phyloP scores from a whole-genome alignment of 2,888 invertebrate genomes.

The Plusia festucae region DNA sequence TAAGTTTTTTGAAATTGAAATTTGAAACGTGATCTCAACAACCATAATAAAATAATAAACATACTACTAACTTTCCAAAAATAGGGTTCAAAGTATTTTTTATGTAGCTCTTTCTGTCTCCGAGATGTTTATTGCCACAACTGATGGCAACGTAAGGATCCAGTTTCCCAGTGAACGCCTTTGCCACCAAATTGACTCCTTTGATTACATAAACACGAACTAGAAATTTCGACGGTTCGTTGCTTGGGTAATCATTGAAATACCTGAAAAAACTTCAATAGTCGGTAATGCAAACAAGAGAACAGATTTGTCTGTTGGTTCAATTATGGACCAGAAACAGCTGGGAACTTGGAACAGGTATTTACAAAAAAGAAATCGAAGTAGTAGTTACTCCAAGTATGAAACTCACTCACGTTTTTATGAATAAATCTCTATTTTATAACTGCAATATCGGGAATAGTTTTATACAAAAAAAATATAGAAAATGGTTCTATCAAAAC shows the following conservation, averaged over 20 bases:
- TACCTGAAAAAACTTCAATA: slow-evolving; percentile 72
- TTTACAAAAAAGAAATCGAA: too few relatives aligned
- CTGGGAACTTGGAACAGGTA: background rate
- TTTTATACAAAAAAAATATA: too few relatives aligned
- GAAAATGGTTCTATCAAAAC: too few relatives aligned
- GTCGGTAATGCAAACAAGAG: background rate
- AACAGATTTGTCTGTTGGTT: background rate
- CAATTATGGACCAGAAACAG: background rate
- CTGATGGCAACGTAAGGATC: slow-evolving; percentile 94
- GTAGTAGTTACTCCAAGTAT: too few relatives aligned
- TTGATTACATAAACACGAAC: slow-evolving; percentile 94
- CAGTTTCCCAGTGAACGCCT: slow-evolving; percentile 92
- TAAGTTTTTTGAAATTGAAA: too few relatives aligned
- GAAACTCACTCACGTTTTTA: too few relatives aligned
- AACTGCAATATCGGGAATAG: too few relatives aligned
- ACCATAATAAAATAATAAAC: background rate
- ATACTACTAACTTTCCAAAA: slow-evolving; percentile 91
- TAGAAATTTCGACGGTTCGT: slow-evolving; percentile 90
- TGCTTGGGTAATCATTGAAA: slow-evolving; percentile 90
- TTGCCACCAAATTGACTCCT: slow-evolving; percentile 92
- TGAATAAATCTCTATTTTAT: too few relatives aligned
- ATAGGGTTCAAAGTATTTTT: slow-evolving; percentile 94
- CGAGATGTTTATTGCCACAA: slow-evolving; percentile 90
- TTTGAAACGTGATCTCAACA: too few relatives aligned
- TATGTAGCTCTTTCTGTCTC: slow-evolving; percentile 92